Percentiles rank a stretch among this genome's conserved stretches.
Conservation (phyloP, 2,113 vertebrate species). For the human (Homo sapiens) region GRCh38 chr14:24177001-24177500, state of each 20-base stretch:
- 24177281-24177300: not conserved
- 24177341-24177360: not conserved
- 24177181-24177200: constrained; percentile 86
- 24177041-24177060: not conserved
- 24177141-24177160: constrained; percentile 87
- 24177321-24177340: not conserved
- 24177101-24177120: not conserved
- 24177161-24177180: constrained; percentile 84
- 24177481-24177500: constrained; percentile 44
- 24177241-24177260: accelerated
- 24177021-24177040: not conserved
- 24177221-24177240: not conserved
- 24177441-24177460: not conserved
- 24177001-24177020: not conserved
- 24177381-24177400: constrained; percentile 58
- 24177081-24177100: not conserved
- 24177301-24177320: not conserved
- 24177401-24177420: not conserved
- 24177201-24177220: constrained; percentile 82
- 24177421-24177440: not conserved
- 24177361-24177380: constrained; percentile 53
- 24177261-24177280: not conserved
- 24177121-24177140: constrained; percentile 61
- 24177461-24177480: constrained; percentile 42
- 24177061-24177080: not conserved